Percentiles rank a stretch among this genome's conserved stretches.
Conservation (phyloP, 2,888 invertebrate genomes). For the Folsomia candida region DNA sequence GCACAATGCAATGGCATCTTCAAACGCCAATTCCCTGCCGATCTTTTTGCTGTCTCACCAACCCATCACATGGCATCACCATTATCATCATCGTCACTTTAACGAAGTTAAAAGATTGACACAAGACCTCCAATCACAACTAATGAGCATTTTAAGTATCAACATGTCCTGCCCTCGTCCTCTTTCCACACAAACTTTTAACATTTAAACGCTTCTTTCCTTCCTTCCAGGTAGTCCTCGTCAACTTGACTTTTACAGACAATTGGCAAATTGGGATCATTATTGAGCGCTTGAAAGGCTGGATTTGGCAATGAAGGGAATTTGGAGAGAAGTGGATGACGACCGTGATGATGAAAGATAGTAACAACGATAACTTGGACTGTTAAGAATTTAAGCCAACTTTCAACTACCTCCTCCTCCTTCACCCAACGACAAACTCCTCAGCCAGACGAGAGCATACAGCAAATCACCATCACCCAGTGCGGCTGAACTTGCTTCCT, state of each 20-base stretch:
- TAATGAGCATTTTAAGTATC: background rate
- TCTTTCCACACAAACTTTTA: background rate
- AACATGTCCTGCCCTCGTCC: background rate
- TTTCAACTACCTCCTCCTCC: background rate
- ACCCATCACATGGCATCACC: no score
- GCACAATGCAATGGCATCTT: no score
- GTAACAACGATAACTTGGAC: background rate
- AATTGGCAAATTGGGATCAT: background rate
- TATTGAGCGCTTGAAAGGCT: background rate
- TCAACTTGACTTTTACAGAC: background rate
- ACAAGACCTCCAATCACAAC: background rate
- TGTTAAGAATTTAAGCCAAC: background rate
- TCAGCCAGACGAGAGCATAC: no score
- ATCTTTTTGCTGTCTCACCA: no score
- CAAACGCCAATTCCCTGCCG: no score
- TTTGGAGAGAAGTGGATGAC: background rate
- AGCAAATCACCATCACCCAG: no score
- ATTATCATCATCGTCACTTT: background rate
- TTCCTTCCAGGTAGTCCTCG: background rate
- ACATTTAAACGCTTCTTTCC: background rate
- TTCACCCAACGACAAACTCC: no score
- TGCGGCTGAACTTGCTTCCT: no score
- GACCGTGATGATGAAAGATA: no score
- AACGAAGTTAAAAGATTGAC: background rate
- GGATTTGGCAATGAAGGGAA: background rate